Evolutionary conservation across 2,888 invertebrate genomes (phyloP).

Genomic region (Lathronympha strigana): DNA sequence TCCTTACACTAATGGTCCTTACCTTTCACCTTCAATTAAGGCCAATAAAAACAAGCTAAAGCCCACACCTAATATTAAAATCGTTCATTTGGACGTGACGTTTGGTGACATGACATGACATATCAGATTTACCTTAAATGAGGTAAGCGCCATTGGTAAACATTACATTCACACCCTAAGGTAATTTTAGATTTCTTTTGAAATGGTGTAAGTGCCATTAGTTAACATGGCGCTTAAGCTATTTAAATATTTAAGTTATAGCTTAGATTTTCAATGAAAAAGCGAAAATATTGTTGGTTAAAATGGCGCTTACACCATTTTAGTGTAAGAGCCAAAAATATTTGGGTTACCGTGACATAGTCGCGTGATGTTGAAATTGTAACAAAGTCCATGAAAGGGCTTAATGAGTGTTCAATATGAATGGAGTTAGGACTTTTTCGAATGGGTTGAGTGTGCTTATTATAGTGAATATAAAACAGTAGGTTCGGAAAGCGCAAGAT

Average conservation of each 20-base stretch:
- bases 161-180: background rate
- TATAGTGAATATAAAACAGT: background rate
- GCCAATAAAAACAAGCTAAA: slow-evolving; percentile 25
- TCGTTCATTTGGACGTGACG: slow-evolving; percentile 23
- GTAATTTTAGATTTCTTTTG: background rate
- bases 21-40: slow-evolving; percentile 24
- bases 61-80: slow-evolving; percentile 31
- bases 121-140: background rate
- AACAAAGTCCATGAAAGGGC: background rate
- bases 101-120: slow-evolving; percentile 27
- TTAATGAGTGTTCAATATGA: background rate
- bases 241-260: background rate
- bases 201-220: background rate
- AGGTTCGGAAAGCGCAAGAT: background rate
- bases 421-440: slow-evolving; percentile 4
- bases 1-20: background rate
- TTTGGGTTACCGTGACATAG: slow-evolving; percentile 34
- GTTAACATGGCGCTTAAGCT: background rate
- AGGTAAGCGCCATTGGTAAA: background rate
- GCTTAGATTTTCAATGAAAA: background rate
- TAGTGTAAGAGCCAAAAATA: background rate
- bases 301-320: slow-evolving; percentile 1
- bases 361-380: slow-evolving; percentile 14
- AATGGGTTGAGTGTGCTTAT: background rate
- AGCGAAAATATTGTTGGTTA: slow-evolving; percentile 2